phyloP scores from a whole-genome alignment of 1,140 invertebrate genomes.

The Polypedilum pembai region DNA sequence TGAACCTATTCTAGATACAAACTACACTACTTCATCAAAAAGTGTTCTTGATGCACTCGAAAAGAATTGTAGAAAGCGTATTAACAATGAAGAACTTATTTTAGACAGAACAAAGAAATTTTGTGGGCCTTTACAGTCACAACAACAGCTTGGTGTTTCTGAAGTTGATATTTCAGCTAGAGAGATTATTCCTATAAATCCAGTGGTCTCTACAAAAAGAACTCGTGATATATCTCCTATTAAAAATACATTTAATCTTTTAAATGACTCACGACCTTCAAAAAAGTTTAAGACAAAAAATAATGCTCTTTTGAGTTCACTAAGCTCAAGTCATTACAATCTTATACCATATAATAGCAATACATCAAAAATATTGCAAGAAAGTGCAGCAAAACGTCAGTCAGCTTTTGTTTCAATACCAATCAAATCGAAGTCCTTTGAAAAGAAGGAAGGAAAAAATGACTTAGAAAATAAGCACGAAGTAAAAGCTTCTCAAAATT shows the following conservation, averaged over 20 bases:
- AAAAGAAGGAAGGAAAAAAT: too few species aligned
- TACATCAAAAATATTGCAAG: neutral
- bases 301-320: neutral
- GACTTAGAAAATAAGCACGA: too few species aligned
- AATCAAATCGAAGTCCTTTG: neutral
- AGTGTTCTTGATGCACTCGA: conserved; percentile 12
- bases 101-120: neutral
- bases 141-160: neutral
- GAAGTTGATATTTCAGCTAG: neutral
- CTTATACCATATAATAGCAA: neutral
- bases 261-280: neutral
- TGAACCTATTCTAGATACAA: neutral
- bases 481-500: too few species aligned
- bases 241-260: neutral
- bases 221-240: neutral
- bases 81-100: neutral
- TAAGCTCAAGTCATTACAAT: neutral
- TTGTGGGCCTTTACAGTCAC: neutral
- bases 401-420: neutral
- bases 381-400: neutral
- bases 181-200: neutral
- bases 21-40: neutral
- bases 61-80: conserved; percentile 24
- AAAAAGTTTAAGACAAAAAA: neutral
- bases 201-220: neutral